These are phyloP conservation scores for Ophiodon elongatus DNA, from an alignment of 2,113 vertebrate species.

Conservation along the genomic window DNA sequence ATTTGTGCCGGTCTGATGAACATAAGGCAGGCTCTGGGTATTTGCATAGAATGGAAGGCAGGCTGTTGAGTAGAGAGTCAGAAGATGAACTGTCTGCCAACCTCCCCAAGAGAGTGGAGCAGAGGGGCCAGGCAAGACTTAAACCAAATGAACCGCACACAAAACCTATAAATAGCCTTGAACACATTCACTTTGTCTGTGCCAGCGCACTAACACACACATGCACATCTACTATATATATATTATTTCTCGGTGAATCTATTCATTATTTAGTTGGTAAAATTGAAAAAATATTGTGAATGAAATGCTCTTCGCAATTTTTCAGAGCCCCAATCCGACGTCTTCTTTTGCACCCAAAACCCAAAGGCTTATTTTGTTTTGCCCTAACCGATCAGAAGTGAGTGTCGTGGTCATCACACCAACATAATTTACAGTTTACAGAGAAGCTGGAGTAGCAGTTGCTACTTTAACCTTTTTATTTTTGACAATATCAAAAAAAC, in stretches of 20 bases:
- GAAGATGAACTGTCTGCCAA: slow-evolving; percentile 64
- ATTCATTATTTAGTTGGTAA: not conserved
- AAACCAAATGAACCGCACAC: slow-evolving; percentile 37
- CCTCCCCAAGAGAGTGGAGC: slow-evolving; percentile 63
- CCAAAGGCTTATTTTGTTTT: not conserved
- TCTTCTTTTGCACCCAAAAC: not conserved
- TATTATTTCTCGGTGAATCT: not conserved
- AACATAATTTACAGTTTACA: not conserved
- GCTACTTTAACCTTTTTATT: not conserved
- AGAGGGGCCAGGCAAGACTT: slow-evolving; percentile 35
- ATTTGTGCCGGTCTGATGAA: not conserved
- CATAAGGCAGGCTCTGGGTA: slow-evolving; percentile 7
- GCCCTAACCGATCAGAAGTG: no score
- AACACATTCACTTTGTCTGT: not conserved
- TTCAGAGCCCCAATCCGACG: not conserved
- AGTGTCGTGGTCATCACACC: not conserved
- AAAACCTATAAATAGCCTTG: slow-evolving; percentile 40
- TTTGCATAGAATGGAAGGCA: slow-evolving; percentile 32
- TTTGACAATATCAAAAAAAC: not conserved
- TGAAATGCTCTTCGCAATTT: not conserved
- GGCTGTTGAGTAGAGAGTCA: slow-evolving; percentile 32
- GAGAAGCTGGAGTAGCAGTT: not conserved
- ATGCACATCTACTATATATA: not conserved
- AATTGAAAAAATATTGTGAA: not conserved
- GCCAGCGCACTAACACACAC: not conserved